Base-by-base conservation (phyloP, 2,888 invertebrate genomes). In the Drosophila paranaensis region DNA sequence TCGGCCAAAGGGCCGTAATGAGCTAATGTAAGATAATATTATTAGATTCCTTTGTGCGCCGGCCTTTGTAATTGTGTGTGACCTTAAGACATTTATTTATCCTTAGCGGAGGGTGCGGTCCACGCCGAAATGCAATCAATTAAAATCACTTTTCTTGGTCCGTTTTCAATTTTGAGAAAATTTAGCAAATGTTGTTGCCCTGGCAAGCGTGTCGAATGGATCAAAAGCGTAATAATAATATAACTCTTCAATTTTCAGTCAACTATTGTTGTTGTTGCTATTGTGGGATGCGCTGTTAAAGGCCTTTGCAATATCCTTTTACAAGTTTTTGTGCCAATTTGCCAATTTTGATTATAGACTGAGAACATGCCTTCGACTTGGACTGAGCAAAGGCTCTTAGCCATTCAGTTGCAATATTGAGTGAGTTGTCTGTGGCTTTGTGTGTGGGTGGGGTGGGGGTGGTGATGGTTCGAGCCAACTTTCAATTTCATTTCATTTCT, bases 191-290 rank as follows among this genome's bases (percentile, higher is more conserved):
- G 37, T 2, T n/a, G 30, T 61, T 20, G 45, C 55, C 27, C 9
- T 25, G 11, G 16, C 60, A 56, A 11, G 6, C 33, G 60, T 56
- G 42, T 74, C 56, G 54, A 71, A 48, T 86, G 70, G 62, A 67
- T 78, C 25, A 62, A 70, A 73, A 60, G 72, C 50, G 16, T 60
- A 67, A 73, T 46, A n/a, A n/a, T n/a, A n/a, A n/a, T n/a, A n/a
- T n/a, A 70, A 64, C 62, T 84, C 60, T 66, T 69, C 50, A 68
- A 65, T 76, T 76, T 73, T 60, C 37, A 53, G 68, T 83, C 45
- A 71, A 76, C 13, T 51, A 14, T 48, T 57, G 35, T 35, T 48
- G 55, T 13, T 43, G n/a, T n/a, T 45, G 42, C 20, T 20, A 2
- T 33, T 56, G 35, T 46, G 39, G 39, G 6, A 33, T 58, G 37